Conservation (phyloP, 2,888 invertebrate genomes). For the Amiota communis region DNA sequence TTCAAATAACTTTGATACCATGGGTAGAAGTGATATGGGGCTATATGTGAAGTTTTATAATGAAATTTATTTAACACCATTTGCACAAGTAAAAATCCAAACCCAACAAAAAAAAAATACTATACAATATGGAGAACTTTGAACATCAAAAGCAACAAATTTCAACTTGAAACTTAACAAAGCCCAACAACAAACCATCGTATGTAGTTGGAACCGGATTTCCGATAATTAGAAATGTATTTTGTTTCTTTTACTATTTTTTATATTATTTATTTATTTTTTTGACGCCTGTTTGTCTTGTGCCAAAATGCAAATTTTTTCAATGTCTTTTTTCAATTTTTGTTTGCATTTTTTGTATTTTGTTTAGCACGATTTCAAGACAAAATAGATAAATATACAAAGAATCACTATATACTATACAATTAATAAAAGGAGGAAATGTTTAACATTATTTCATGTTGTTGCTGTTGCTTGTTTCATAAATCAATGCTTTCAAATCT, state of each 20-base stretch:
- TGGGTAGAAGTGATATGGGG: too few relatives aligned
- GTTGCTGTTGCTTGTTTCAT: neutral
- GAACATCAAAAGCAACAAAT: neutral
- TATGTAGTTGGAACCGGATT: conserved; percentile 59
- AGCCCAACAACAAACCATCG: neutral
- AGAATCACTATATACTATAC: neutral
- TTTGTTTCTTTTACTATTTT: conserved; percentile 36
- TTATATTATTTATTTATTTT: conserved; percentile 4
- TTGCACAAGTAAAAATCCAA: neutral
- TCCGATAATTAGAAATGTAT: conserved; percentile 51
- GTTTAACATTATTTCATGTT: neutral
- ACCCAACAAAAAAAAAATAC: neutral
- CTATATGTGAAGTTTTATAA: too few relatives aligned
- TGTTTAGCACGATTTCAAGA: conserved; percentile 49
- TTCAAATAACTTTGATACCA: too few relatives aligned
- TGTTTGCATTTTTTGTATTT: too few relatives aligned
- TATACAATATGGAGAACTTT: too few relatives aligned
- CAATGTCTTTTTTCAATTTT: conserved; percentile 23
- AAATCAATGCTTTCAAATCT: neutral
- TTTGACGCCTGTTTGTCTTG: conserved; percentile 52
- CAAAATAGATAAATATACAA: conserved; percentile 34
- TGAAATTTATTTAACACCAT: too few relatives aligned
- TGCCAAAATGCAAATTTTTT: conserved; percentile 46
- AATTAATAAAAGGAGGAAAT: conserved; percentile 14
- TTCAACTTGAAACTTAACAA: neutral